Base-by-base conservation (phyloP, 2,888 invertebrate species). In the Coremacera marginata region DNA sequence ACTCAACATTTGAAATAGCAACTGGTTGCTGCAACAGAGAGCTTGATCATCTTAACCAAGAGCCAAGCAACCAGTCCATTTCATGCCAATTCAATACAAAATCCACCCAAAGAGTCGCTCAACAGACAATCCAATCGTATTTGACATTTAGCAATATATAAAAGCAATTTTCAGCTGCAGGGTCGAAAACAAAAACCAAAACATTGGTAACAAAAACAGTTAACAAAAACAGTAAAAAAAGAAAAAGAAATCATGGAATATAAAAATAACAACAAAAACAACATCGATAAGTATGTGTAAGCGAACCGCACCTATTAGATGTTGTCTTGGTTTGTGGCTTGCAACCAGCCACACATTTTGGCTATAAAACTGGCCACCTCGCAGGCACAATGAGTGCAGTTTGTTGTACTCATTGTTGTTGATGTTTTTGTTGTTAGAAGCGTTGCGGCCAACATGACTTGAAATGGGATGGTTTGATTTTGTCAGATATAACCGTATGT, bases 91-190 rank as follows among this genome's bases (percentile, higher is more conserved):
- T 34, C 25, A 31, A 22, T 8, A 11, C 8, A 14, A 67, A 22
- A 67, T 7, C 14, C 25, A 67, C 19, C 9, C 14, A 49, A 19
- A 44, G 49, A 67, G 11, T 11, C 44, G 44, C 14, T 44, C 37
- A 44, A 3, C n/a, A 67, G 63, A 34, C 27, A 63, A 11, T 34
- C 7, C 31, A 73, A 49, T 68, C 22, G 63, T 51, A 74, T 74
- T 74, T 74, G 73, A 65, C 73, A 74, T 74, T 74, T 65, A 52
- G 63, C 34, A 37, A 62, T 25, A 62, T 51, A 52, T 70, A 62
- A 25, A 49, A 52, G 52, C 51, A 25, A 63, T 74, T 52, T 63
- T 34, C 65, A 63, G 73, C 65, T 65, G 73, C 63, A 74, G 73
- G 52, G 68, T 37, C 57, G 22, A 52, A 19, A 67, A 37, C 5